Percentiles rank a stretch among this genome's conserved stretches.
Evolutionary conservation across 2,797 vertebrate species (phyloP).

Genomic region (Ara ararauna): DNA sequence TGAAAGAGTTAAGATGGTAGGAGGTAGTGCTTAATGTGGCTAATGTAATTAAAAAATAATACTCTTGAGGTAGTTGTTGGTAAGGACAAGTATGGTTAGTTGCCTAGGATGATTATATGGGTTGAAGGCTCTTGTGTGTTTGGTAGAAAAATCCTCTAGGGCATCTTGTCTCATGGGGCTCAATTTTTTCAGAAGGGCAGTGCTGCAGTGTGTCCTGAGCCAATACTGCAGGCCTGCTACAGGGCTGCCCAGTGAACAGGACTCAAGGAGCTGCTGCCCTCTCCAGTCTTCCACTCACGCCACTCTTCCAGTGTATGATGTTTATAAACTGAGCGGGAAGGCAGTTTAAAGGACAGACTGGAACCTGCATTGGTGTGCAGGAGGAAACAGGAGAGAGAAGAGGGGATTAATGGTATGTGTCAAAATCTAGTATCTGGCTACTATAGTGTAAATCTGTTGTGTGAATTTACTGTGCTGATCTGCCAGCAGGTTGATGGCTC

Average conservation of each 20-base stretch:
- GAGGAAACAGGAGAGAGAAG: not conserved
- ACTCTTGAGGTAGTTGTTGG: not conserved
- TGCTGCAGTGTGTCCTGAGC: not conserved
- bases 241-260: not conserved
- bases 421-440: not conserved
- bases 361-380: not conserved
- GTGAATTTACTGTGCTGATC: not conserved
- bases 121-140: not conserved
- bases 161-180: not conserved
- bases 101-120: not conserved
- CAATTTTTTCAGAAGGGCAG: not conserved
- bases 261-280: not conserved
- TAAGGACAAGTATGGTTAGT: not conserved
- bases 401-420: not conserved
- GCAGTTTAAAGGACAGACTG: not conserved
- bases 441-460: not conserved
- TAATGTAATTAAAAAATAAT: not conserved
- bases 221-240: not conserved
- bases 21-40: not conserved
- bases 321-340: not conserved
- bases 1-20: not conserved
- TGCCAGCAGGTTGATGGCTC: not conserved
- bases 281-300: rapidly evolving
- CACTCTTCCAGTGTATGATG: not conserved
- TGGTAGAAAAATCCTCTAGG: not conserved